These are phyloP conservation scores for Mechanitis mazaeus DNA, from an alignment of 2,888 invertebrate species.

Conservation along the genomic window DNA sequence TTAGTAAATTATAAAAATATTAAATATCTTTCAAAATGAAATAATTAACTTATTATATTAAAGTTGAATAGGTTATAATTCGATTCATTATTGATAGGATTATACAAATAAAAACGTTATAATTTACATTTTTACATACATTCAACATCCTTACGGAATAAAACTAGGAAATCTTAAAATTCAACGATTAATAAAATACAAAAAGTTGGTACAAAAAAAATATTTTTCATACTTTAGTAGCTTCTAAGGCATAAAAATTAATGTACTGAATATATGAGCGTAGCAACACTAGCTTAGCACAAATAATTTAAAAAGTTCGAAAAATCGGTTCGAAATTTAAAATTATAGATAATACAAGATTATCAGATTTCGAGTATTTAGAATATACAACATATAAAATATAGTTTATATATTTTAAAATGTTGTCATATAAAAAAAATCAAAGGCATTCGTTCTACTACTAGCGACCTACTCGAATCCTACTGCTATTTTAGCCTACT, in stretches of 20 bases:
- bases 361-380: slow-evolving; percentile 13
- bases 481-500: slow-evolving; percentile 48
- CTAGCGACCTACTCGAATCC: slow-evolving; percentile 15
- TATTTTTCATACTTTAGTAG: slow-evolving; percentile 35
- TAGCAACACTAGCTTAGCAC: slow-evolving; percentile 11
- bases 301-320: slow-evolving; percentile 14
- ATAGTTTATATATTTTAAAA: slow-evolving; percentile 39
- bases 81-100: slow-evolving; percentile 15
- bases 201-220: slow-evolving; percentile 19
- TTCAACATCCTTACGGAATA: slow-evolving; percentile 38
- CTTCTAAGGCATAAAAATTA: slow-evolving; percentile 34
- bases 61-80: slow-evolving; percentile 9
- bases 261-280: slow-evolving; percentile 14
- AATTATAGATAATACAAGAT: slow-evolving; percentile 11
- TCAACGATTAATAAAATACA: slow-evolving; percentile 24
- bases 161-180: slow-evolving; percentile 24
- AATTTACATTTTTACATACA: slow-evolving; percentile 60
- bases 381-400: slow-evolving; percentile 20
- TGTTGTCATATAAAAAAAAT: slow-evolving; percentile 38
- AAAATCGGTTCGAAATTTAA: slow-evolving; percentile 23
- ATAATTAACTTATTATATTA: slow-evolving; percentile 20
- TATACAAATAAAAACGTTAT: slow-evolving; percentile 30
- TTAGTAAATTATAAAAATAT: slow-evolving; percentile 36
- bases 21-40: slow-evolving; percentile 36
- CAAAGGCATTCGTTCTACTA: slow-evolving; percentile 12